These are phyloP conservation scores for Cepaea nemoralis DNA, from an alignment of 1,140 invertebrate genomes.

Conservation along the genomic window DNA sequence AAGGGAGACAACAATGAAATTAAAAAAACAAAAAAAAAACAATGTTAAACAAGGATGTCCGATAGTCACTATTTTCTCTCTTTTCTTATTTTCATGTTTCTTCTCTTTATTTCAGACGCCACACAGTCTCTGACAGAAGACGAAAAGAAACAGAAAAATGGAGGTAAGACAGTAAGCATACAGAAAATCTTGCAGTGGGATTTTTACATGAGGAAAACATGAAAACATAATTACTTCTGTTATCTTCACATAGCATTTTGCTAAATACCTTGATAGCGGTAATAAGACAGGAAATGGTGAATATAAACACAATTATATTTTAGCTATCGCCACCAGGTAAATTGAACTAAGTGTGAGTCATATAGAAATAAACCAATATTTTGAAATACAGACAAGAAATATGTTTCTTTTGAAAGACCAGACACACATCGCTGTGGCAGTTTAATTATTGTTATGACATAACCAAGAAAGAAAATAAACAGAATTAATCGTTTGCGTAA, in stretches of 20 bases:
- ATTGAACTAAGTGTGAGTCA: too few relatives aligned
- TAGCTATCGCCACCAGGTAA: too few relatives aligned
- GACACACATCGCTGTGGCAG: too few relatives aligned
- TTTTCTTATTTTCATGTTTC: not conserved
- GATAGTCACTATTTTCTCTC: conserved; percentile 11
- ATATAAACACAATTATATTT: not conserved
- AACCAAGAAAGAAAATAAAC: too few relatives aligned
- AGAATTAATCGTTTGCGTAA: too few relatives aligned
- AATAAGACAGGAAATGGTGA: not conserved
- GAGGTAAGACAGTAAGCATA: conserved; percentile 43
- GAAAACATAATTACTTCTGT: not conserved
- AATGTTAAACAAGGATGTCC: not conserved
- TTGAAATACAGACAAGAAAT: too few relatives aligned
- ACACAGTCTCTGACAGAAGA: conserved; percentile 51
- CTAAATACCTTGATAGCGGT: not conserved
- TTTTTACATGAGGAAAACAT: not conserved
- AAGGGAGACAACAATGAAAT: too few relatives aligned
- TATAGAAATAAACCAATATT: too few relatives aligned
- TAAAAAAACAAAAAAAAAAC: too few relatives aligned
- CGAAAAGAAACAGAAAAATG: conserved; percentile 58
- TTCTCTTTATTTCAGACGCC: conserved; percentile 42
- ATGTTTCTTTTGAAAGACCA: too few relatives aligned
- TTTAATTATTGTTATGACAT: too few relatives aligned
- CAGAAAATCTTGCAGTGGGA: too few relatives aligned
- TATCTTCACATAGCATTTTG: not conserved